These are phyloP conservation scores for Perognathus longimembris DNA, from an alignment of 2,113 vertebrate species.

Conservation along the genomic window DNA sequence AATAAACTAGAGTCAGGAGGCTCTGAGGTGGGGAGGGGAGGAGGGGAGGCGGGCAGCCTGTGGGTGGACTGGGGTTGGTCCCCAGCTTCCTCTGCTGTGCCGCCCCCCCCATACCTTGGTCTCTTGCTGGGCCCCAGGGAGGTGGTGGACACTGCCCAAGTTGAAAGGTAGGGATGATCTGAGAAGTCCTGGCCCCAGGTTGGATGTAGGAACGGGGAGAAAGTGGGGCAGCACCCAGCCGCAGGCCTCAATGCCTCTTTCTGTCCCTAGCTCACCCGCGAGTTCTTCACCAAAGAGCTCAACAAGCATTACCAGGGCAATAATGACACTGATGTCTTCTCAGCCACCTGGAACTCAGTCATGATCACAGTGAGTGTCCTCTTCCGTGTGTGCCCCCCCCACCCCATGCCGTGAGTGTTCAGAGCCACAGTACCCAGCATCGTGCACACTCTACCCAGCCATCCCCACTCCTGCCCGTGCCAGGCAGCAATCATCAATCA, in stretches of 20 bases:
- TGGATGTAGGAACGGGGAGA: neutral
- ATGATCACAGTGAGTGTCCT: slow-evolving; percentile 93
- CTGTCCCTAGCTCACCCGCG: slow-evolving; percentile 90
- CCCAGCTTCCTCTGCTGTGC: neutral
- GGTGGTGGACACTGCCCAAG: neutral
- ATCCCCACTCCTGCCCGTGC: accelerated
- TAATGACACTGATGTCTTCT: slow-evolving; percentile 92
- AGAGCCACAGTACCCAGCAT: accelerated
- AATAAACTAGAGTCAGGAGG: neutral
- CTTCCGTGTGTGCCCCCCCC: accelerated
- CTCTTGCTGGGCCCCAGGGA: neutral
- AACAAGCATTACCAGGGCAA: slow-evolving; percentile 92
- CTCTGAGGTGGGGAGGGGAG: accelerated
- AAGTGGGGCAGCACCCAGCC: accelerated
- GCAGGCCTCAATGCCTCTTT: neutral
- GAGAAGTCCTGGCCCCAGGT: neutral
- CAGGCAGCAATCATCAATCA: accelerated
- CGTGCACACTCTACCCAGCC: accelerated
- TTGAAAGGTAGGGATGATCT: neutral
- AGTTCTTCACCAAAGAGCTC: slow-evolving; percentile 95
- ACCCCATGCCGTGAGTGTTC: neutral
- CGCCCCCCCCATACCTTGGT: accelerated
- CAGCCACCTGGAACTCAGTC: slow-evolving; percentile 94
- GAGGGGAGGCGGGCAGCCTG: neutral
- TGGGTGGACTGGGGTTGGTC: neutral